Percentiles rank a stretch among this genome's conserved stretches.
Conservation (phyloP, 2,113 vertebrate genomes). For the Azemiops feae region DNA sequence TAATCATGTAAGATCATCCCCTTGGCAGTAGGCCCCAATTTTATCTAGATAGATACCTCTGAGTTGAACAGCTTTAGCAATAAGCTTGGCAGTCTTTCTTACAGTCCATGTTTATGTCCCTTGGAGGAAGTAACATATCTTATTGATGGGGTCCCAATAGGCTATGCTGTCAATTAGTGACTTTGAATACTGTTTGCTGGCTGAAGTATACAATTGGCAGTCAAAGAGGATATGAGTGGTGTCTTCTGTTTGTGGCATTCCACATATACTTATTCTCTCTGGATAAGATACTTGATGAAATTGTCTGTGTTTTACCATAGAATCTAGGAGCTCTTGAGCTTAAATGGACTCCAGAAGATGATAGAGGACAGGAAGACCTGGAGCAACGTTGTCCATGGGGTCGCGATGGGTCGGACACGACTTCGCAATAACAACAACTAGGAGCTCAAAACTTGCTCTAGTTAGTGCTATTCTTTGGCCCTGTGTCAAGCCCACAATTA, state of each 20-base stretch:
- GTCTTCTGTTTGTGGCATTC: not conserved
- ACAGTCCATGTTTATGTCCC: not conserved
- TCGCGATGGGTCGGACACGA: too few species aligned
- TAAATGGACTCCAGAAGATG: too few species aligned
- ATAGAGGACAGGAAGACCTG: too few species aligned
- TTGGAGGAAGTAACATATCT: not conserved
- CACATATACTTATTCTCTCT: not conserved
- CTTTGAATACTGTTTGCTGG: not conserved
- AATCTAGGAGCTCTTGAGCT: not conserved
- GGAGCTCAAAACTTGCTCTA: not conserved
- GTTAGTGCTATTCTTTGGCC: not conserved
- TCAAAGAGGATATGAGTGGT: not conserved
- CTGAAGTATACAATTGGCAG: not conserved
- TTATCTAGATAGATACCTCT: not conserved
- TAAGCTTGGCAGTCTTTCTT: too few species aligned
- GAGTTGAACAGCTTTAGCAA: not conserved
- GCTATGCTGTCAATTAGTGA: not conserved
- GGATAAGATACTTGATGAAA: not conserved
- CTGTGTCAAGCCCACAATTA: too few species aligned
- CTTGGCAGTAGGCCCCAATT: not conserved
- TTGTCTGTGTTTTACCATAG: not conserved
- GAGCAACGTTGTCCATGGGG: too few species aligned
- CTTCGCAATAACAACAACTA: too few species aligned
- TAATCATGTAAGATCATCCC: not conserved
- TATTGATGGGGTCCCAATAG: not conserved